Evolutionary conservation across 2,888 invertebrate species (phyloP), one percentile per base, ranked within the genome.

Genomic region (Clusia tigrina): DNA sequence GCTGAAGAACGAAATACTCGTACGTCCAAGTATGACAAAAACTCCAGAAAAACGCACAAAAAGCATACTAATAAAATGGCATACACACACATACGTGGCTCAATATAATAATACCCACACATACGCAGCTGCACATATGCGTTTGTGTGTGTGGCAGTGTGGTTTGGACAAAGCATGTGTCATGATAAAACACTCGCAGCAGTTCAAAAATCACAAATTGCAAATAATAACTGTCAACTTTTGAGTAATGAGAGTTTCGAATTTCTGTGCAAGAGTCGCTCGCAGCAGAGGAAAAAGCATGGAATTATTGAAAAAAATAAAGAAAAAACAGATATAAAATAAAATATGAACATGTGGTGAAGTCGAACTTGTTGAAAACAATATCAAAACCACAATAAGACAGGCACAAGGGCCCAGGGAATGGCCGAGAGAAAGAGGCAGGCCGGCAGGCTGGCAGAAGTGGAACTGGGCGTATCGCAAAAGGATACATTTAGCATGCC

Each of bases 221-320:
- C 38, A 54, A 54, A 60, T 54, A 54, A 60, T 54, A 58, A 64
- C 54, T 46, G 64, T 61, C 64, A 61, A 58, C 55, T 61, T 61
- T 58, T 58, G 54, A 58, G 61, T 61, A 58, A 61, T 61, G 58
- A 58, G 48, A n/a, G 54, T 54, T 60, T 60, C 54, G 60, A 46
- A 54, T 54, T 60, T 25, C 53, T 22, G 25, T 6, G 5, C 18
- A 48, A 22, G 22, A 48, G 3, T 48, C 15, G 2, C 22, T 10
- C 42, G 3, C 48, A 48, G 22, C 48, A 22, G 15, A 32, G 32
- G 12, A 32, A 48, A 48, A 48, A 2, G 48, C 15, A 9, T 42
- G 32, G 12, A 32, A 32, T 32, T 32, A 12, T 32, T 42, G n/a
- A 3, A 42, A 6, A 32, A 32, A 32, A 32, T n/a, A 42, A 42